Conservation (phyloP, 2,797 vertebrate species). For the Hippocampus kuda region DNA sequence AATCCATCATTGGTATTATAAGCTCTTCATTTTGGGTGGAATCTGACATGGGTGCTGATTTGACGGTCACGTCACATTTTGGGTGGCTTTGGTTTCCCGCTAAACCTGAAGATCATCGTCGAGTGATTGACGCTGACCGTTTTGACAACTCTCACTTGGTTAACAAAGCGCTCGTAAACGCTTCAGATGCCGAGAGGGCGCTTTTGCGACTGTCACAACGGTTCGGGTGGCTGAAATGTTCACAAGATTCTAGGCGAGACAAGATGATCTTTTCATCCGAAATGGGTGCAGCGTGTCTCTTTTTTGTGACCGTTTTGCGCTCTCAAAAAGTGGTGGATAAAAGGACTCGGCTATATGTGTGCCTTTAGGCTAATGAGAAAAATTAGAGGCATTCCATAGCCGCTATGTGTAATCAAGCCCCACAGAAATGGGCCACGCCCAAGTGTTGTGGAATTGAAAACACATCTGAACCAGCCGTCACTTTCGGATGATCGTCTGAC, state of each 20-base stretch:
- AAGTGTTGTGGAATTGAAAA: constrained; percentile 16
- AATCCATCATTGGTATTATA: background rate
- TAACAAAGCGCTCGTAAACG: background rate
- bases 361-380: constrained; percentile 1
- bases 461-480: background rate
- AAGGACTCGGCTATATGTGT: background rate
- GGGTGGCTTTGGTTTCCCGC: too few species aligned
- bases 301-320: background rate
- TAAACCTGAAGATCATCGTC: too few species aligned
- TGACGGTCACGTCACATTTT: too few species aligned
- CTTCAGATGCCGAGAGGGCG: background rate
- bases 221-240: too few species aligned
- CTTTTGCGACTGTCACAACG: too few species aligned
- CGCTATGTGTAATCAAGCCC: constrained; percentile 6
- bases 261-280: background rate
- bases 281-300: background rate
- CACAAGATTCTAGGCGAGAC: too few species aligned
- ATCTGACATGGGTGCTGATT: background rate
- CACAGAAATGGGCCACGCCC: constrained; percentile 1
- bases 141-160: background rate
- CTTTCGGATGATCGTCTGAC: constrained; percentile 17
- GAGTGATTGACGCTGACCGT: background rate
- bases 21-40: background rate
- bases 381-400: background rate
- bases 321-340: background rate